Evolutionary conservation across 2,113 vertebrate genomes (phyloP).

Genomic region (Nothoprocta perdicaria): DNA sequence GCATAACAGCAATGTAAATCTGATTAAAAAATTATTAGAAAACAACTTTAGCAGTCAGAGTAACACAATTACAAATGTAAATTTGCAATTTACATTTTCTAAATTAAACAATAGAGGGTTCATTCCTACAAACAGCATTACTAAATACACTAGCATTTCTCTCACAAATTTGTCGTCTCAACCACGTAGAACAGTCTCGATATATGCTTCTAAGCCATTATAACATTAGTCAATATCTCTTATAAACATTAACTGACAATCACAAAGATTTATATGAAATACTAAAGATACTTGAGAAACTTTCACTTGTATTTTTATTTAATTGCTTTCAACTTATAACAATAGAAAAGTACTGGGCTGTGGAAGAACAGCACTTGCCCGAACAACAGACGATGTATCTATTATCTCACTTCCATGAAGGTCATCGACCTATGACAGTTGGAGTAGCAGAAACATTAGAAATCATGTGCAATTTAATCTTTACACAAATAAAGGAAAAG

Average conservation of each 20-base stretch:
- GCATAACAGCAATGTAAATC: not conserved
- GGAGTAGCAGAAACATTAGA: slow-evolving; percentile 87
- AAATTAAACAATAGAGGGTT: not conserved
- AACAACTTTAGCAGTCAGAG: not conserved
- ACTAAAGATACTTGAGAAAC: slow-evolving; percentile 80
- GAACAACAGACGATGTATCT: slow-evolving; percentile 90
- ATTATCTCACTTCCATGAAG: slow-evolving; percentile 90
- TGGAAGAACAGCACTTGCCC: slow-evolving; percentile 82
- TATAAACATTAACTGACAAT: slow-evolving; percentile 78
- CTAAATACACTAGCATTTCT: slow-evolving; percentile 30
- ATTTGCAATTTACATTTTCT: not conserved
- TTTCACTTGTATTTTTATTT: slow-evolving; percentile 90
- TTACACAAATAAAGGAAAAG: slow-evolving; percentile 93
- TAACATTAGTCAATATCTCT: slow-evolving; percentile 78
- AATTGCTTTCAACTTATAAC: slow-evolving; percentile 94
- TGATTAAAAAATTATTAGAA: not conserved
- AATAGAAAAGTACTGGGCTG: slow-evolving; percentile 92
- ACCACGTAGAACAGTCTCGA: slow-evolving; percentile 64
- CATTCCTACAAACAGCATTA: not conserved
- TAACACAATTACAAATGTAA: not conserved
- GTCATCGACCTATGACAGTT: slow-evolving; percentile 92
- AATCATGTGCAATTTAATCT: slow-evolving; percentile 99
- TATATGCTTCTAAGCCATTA: slow-evolving; percentile 73
- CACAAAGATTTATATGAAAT: slow-evolving; percentile 83
- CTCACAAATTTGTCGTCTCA: slow-evolving; percentile 46